Evolutionary conservation across 2,113 vertebrate genomes (phyloP), one percentile per base, ranked within the genome.

Genomic region (Noctilio leporinus): DNA sequence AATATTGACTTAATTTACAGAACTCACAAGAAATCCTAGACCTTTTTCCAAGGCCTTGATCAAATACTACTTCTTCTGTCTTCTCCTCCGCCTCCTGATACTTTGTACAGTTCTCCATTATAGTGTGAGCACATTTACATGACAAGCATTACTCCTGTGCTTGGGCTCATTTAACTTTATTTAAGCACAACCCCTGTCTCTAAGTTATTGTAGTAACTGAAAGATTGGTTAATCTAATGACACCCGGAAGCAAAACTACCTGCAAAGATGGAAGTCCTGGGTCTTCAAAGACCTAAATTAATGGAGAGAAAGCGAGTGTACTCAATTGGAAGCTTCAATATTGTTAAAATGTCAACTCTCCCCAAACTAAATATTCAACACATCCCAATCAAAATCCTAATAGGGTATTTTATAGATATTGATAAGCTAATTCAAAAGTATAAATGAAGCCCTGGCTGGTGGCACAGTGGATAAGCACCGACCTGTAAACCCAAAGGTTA

Each of bases 1-100:
- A 28, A 62, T 51, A 87, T 0, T 76, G 57, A 8, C 45, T 93
- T 81, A 40, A 83, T 88, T 38, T 82, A 59, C 24, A 72, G 10
- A 81, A 90, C 35, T 72, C 86, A 24, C 30, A 35, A 95, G 69
- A 96, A 73, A 84, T 43, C 35, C 28, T 38, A 76, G 9, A 70
- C 45, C 43, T 55, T 89, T 80, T 81, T 86, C n/a, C 14, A 86
- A 80, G 67, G 28, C 3, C 22, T 11, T 87, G 45, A 73, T 90
- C 75, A 81, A 85, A 86, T 24, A 15, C n/a, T 11, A 14, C 47
- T 78, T 73, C 65, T 30, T 7, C 12, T 1, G 0, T 90, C 45
- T 28, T 72, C 45, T 38, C 57, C 15, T 59, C 43, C 7, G 26
- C 28, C 33, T 86, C 69, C 10, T 0, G 43, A 67, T 65, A 53